Percentiles rank a stretch among this genome's conserved stretches.
phyloP scores from a whole-genome alignment of 1,140 invertebrate genomes.

The Pseudobourletiella spinata region DNA sequence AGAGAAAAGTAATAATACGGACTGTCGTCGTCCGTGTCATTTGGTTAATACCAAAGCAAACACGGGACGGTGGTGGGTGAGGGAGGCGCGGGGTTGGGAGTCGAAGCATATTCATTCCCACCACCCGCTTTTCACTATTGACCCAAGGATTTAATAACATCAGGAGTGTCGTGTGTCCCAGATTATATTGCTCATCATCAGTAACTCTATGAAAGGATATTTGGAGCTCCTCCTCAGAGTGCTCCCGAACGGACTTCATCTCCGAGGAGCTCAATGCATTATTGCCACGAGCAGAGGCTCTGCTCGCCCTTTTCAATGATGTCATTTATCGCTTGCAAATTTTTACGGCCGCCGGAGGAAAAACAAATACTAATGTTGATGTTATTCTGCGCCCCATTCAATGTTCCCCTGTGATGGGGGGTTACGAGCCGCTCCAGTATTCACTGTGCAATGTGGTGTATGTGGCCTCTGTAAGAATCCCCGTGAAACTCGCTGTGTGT shows the following conservation, averaged over 20 bases:
- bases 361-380: too few relatives aligned
- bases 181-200: constrained; percentile 17
- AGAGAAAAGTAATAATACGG: too few relatives aligned
- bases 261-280: not conserved
- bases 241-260: too few relatives aligned
- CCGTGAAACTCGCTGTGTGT: too few relatives aligned
- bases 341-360: not conserved
- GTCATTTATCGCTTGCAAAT: not conserved
- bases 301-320: not conserved
- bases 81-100: not conserved
- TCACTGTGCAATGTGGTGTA: too few relatives aligned
- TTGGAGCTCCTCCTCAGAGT: too few relatives aligned
- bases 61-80: not conserved
- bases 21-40: too few relatives aligned
- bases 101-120: not conserved
- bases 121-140: not conserved
- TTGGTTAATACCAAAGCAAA: constrained; percentile 4
- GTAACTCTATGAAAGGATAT: not conserved
- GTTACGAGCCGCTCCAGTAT: too few relatives aligned
- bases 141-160: constrained; percentile 35
- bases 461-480: too few relatives aligned
- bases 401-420: too few relatives aligned
- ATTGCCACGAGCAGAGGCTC: not conserved
- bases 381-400: too few relatives aligned
- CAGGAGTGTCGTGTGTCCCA: constrained; percentile 33